Percentiles rank a stretch among this genome's conserved stretches.
These are phyloP conservation scores for Cantharis lateralis DNA, from an alignment of 2,888 invertebrate genomes.

Conservation along the genomic window DNA sequence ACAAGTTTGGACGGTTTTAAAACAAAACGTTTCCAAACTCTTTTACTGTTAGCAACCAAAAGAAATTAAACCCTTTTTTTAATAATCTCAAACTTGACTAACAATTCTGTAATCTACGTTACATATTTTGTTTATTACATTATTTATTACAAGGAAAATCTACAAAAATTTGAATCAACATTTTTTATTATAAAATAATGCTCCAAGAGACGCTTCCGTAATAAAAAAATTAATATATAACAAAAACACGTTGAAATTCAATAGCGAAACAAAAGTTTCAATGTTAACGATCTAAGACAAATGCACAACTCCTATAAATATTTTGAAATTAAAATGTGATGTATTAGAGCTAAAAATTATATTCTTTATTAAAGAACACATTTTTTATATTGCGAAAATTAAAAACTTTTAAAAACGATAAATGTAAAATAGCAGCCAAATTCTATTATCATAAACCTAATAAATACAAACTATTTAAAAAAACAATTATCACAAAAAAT, in stretches of 20 bases:
- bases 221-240: background rate
- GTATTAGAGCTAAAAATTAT: background rate
- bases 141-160: background rate
- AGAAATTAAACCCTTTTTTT: background rate
- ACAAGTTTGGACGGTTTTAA: constrained; percentile 3
- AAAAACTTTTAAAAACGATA: background rate
- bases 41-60: background rate
- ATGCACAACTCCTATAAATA: background rate
- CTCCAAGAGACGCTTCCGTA: background rate
- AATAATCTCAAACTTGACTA: background rate
- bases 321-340: background rate
- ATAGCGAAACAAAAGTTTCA: background rate
- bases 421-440: background rate
- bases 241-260: background rate
- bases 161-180: background rate
- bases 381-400: background rate
- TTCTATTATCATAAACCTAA: background rate
- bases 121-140: background rate
- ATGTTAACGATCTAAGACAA: background rate
- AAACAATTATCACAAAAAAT: background rate
- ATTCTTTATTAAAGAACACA: background rate
- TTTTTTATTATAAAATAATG: background rate
- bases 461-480: background rate
- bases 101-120: background rate
- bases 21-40: background rate